Evolutionary conservation across 2,888 invertebrate species (phyloP).

Genomic region (Microctonus hyperodae): DNA sequence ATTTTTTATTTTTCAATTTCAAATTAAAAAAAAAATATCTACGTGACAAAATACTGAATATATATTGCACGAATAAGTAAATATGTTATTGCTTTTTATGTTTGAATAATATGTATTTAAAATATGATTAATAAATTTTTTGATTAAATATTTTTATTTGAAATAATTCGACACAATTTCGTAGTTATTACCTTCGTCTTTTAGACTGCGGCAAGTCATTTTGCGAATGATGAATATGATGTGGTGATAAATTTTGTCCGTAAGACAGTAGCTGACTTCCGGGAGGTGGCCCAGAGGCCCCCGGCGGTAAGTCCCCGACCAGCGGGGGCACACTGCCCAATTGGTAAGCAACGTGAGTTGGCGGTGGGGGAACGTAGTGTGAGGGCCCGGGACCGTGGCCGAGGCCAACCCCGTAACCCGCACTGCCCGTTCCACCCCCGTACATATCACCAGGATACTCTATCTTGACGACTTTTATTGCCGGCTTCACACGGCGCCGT

Average conservation of each 20-base stretch:
- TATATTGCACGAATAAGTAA: no score
- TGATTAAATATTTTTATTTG: no score
- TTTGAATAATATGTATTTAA: no score
- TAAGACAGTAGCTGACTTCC: constrained; percentile 57
- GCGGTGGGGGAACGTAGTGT: constrained; percentile 54
- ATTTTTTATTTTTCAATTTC: background rate
- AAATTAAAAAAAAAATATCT: no score
- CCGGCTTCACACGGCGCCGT: background rate
- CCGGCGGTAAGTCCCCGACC: constrained; percentile 37
- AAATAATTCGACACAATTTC: no score
- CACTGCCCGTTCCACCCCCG: constrained; percentile 56
- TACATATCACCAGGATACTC: constrained; percentile 60
- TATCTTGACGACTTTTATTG: constrained; percentile 50
- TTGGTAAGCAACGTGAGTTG: constrained; percentile 54
- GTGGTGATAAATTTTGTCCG: constrained; percentile 54
- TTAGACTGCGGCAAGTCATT: constrained; percentile 52
- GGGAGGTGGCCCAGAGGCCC: constrained; percentile 34
- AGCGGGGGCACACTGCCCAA: constrained; percentile 53
- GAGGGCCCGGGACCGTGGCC: constrained; percentile 57
- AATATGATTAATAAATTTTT: no score
- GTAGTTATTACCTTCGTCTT: constrained; percentile 49
- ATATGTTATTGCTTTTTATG: no score
- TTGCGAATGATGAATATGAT: constrained; percentile 55
- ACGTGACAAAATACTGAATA: no score
- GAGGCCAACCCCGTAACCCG: constrained; percentile 57